A percentile compares a stretch with the other conserved stretches of the same genome.
Conservation (phyloP, 2,113 vertebrate genomes). For the Channa maculata region DNA sequence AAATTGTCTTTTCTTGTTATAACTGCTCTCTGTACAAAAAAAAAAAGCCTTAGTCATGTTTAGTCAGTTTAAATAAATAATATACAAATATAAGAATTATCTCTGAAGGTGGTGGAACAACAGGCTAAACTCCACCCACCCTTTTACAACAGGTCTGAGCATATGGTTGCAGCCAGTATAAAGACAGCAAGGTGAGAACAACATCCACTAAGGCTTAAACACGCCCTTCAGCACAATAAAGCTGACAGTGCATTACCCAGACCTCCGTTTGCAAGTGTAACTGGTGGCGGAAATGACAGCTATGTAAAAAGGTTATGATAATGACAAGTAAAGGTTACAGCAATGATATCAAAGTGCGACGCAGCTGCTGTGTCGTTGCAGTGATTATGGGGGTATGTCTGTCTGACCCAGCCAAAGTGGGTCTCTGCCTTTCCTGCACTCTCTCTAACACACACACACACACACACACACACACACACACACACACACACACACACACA, state of each 20-base stretch:
- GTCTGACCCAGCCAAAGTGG: slow-evolving; percentile 72
- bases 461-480: slow-evolving; percentile 12
- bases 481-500: neutral
- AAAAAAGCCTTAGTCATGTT: no score
- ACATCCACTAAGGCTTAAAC: slow-evolving; percentile 55
- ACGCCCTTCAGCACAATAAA: slow-evolving; percentile 57
- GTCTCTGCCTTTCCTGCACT: slow-evolving; percentile 24
- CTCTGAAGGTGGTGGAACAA: neutral
- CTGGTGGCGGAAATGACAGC: slow-evolving; percentile 69
- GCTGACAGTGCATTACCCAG: slow-evolving; percentile 65
- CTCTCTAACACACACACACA: neutral
- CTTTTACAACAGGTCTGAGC: slow-evolving; percentile 1
- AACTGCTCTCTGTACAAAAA: no score
- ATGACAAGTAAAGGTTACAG: slow-evolving; percentile 76
- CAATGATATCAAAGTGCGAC: slow-evolving; percentile 74
- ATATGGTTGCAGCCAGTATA: slow-evolving; percentile 18
- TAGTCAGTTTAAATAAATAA: no score
- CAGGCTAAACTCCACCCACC: neutral
- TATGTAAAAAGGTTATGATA: slow-evolving; percentile 70
- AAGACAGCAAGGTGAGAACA: slow-evolving; percentile 60
- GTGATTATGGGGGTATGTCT: slow-evolving; percentile 68
- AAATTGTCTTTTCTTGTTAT: no score
- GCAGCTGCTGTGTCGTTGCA: slow-evolving; percentile 62
- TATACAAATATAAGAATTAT: no score
- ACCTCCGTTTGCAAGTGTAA: slow-evolving; percentile 32